These are phyloP conservation scores for Gymnoscopelus braueri DNA, from an alignment of 2,797 vertebrate species.

Conservation along the genomic window DNA sequence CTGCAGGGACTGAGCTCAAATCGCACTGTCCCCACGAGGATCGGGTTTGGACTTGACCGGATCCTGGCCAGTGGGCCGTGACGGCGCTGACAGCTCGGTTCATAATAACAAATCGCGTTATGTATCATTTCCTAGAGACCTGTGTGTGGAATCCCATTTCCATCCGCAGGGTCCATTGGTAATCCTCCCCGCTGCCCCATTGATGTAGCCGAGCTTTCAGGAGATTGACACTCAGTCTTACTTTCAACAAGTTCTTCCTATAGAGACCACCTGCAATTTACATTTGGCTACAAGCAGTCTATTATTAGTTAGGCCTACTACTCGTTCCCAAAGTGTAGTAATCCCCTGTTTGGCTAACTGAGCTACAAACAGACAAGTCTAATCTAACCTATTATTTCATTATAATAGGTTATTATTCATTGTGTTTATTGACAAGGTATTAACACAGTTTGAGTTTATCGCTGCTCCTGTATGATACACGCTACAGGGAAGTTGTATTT, in stretches of 20 bases:
- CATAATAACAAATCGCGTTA: slow-evolving; percentile 62
- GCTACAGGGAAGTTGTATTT: too few species aligned
- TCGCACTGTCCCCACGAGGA: slow-evolving; percentile 78
- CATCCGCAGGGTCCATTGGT: slow-evolving; percentile 19
- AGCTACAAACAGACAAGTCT: too few species aligned
- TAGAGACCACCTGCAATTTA: neutral
- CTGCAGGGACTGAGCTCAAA: slow-evolving; percentile 53
- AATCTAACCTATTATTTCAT: too few species aligned
- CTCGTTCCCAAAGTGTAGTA: too few species aligned
- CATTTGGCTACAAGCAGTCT: neutral
- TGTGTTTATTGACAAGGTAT: too few species aligned
- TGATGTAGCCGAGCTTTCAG: slow-evolving; percentile 38
- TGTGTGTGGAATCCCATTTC: slow-evolving; percentile 35
- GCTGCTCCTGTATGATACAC: too few species aligned
- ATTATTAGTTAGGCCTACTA: neutral
- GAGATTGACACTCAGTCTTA: slow-evolving; percentile 39
- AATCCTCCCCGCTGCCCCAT: slow-evolving; percentile 15
- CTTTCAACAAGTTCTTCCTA: slow-evolving; percentile 19
- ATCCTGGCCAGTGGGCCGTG: slow-evolving; percentile 67
- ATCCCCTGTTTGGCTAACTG: too few species aligned
- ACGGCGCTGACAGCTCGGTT: slow-evolving; percentile 71
- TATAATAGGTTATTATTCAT: too few species aligned
- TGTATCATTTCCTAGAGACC: slow-evolving; percentile 63
- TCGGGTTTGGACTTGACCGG: slow-evolving; percentile 81
- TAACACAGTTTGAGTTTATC: too few species aligned